Evolutionary conservation across 2,888 invertebrate species (phyloP).

Genomic region (Neelides folsomi): DNA sequence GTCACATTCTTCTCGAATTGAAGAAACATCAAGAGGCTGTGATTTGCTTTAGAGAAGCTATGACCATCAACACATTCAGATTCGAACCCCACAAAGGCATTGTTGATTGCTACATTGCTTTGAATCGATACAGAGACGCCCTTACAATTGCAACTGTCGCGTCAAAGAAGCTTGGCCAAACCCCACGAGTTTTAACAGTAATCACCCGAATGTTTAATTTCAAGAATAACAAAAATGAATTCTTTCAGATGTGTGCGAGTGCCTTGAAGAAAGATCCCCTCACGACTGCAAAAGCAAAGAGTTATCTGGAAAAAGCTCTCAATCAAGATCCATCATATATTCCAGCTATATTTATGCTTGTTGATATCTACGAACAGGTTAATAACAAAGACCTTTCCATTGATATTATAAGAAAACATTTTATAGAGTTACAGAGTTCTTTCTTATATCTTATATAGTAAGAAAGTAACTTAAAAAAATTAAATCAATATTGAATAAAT

Average conservation of each 20-base stretch:
- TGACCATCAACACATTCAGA: slow-evolving; percentile 47
- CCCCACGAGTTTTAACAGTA: slow-evolving; percentile 59
- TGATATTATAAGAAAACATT: background rate
- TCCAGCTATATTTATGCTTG: slow-evolving; percentile 58
- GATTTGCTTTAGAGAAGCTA: slow-evolving; percentile 53
- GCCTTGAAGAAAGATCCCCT: slow-evolving; percentile 56
- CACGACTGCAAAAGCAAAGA: slow-evolving; percentile 49
- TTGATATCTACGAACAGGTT: slow-evolving; percentile 52
- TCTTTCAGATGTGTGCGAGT: slow-evolving; percentile 56
- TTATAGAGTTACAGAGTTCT: too few species aligned
- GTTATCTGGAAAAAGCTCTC: slow-evolving; percentile 57
- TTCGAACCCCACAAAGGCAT: slow-evolving; percentile 66
- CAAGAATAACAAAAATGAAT: background rate
- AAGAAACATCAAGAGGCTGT: slow-evolving; percentile 54
- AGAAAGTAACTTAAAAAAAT: too few species aligned
- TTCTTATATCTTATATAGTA: too few species aligned
- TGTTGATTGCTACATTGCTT: slow-evolving; percentile 56
- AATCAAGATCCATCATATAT: slow-evolving; percentile 56
- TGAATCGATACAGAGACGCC: slow-evolving; percentile 57
- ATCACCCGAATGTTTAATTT: slow-evolving; percentile 32
- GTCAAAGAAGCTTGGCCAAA: slow-evolving; percentile 56
- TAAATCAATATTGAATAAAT: too few species aligned
- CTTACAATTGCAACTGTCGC: slow-evolving; percentile 56
- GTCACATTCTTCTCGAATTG: slow-evolving; percentile 51
- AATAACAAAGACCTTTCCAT: slow-evolving; percentile 20